Percentiles rank a stretch among this genome's conserved stretches.
Conservation (phyloP, 2,888 invertebrate genomes). For the Serrognathus titanus region DNA sequence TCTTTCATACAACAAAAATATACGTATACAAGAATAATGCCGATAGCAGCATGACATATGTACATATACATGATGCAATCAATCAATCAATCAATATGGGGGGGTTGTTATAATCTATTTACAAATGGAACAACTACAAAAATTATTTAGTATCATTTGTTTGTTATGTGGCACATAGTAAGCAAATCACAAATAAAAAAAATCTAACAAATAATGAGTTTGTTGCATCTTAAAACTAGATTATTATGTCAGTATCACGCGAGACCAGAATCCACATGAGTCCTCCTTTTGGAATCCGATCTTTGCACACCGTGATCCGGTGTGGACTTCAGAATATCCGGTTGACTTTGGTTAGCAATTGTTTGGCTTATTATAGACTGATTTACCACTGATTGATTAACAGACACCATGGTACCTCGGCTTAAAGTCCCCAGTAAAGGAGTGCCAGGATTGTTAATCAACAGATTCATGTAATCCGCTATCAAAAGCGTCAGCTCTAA, state of each 20-base stretch:
- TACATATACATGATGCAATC: constrained; percentile 9
- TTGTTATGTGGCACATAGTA: constrained; percentile 11
- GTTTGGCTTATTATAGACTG: constrained; percentile 45
- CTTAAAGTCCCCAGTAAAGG: constrained; percentile 78
- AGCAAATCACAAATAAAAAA: constrained; percentile 9
- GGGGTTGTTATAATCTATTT: constrained; percentile 9
- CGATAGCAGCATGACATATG: constrained; percentile 5
- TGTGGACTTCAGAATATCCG: constrained; percentile 81
- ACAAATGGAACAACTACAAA: constrained; percentile 10
- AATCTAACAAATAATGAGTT: constrained; percentile 4
- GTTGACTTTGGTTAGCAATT: constrained; percentile 54
- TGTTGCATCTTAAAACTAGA: constrained; percentile 1
- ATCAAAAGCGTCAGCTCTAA: constrained; percentile 85
- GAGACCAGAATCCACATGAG: constrained; percentile 50
- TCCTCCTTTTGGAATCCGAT: constrained; percentile 52
- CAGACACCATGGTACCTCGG: constrained; percentile 48
- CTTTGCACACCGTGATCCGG: constrained; percentile 67
- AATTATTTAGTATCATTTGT: constrained; percentile 4
- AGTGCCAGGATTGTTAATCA: constrained; percentile 73
- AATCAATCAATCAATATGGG: no score
- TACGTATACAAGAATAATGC: neutral
- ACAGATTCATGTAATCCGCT: constrained; percentile 91
- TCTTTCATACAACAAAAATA: neutral
- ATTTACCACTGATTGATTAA: constrained; percentile 46
- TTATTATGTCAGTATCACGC: constrained; percentile 42